Base-by-base conservation (phyloP, 2,797 vertebrate genomes). In the Chelon labrosus region DNA sequence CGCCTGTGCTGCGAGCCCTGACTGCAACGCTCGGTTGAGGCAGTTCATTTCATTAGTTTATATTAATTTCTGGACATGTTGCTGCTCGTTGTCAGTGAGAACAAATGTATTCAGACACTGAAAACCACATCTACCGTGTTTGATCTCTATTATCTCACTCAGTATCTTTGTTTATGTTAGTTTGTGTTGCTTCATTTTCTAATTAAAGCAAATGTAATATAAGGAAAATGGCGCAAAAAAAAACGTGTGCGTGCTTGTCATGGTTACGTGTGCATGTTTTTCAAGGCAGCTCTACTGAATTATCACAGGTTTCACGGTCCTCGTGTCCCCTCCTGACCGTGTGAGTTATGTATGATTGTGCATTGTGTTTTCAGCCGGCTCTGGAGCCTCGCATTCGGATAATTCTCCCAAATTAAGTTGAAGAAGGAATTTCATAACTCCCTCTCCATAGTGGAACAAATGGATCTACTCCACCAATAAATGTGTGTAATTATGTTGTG, bases 401-500 rank as follows among this genome's bases (percentile, higher is more conserved):
- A 66, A 70, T 81, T 83, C 70, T 49, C 64, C 60, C 47, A 79
- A 81, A 87, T 85, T 47, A 78, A 52, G 60, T 73, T 77, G 79
- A 51, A 57, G 50, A 25, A 60, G 59, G 76, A 83, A 88, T 89
- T 84, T 79, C 59, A 75, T 78, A 72, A 83, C 60, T 79, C 59
- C 13, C 56, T 44, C 54, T 65, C 70, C 73, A 59, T 44, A 72
- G 74, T 68, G 77, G 78, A 83, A 82, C 72, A 85, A 90, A 80
- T 84, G 67, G 76, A 87, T 86, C 62, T 57, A 54, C 86, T 86
- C 68, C 86, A 79, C 64, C 58, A 73, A 79, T 85, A 83, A 81
- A 83, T 67, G 58, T 67, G 63, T 68, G 75, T 88, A 82, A 91
- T 90, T 81, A 84, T 78, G 74, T 85, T 80, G 85, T 85, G 88